Percentiles rank a stretch among this genome's conserved stretches.
These are phyloP conservation scores for Trichogramma pretiosum DNA, from an alignment of 1,140 invertebrate genomes.

Conservation along the genomic window DNA sequence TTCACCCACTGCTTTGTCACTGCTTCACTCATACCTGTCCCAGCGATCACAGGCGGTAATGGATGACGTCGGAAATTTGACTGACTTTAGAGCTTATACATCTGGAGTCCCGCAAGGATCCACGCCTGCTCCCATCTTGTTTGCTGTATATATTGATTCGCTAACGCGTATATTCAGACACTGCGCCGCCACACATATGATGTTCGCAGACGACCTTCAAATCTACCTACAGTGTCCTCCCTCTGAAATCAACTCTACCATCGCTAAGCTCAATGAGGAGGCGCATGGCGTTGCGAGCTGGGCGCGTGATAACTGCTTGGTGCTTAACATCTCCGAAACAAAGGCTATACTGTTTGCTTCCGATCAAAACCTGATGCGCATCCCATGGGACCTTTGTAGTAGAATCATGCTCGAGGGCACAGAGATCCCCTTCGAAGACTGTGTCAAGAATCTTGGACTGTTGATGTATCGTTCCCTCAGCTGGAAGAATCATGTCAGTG, in stretches of 20 bases:
- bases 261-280: not conserved
- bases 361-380: not conserved
- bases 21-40: not conserved
- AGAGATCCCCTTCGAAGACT: not conserved
- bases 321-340: not conserved
- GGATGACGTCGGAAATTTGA: too few relatives aligned
- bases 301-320: not conserved
- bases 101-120: not conserved
- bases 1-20: not conserved
- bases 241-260: not conserved
- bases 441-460: not conserved
- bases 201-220: not conserved
- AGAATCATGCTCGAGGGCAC: not conserved
- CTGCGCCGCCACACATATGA: not conserved
- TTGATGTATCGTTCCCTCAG: too few relatives aligned
- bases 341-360: not conserved
- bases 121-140: not conserved
- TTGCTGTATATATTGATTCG: not conserved
- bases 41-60: not conserved
- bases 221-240: not conserved
- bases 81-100: not conserved
- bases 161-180: not conserved
- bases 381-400: not conserved
- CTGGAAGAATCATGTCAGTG: not conserved
- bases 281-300: not conserved